These are phyloP conservation scores for Caradrina clavipalpis DNA, from an alignment of 2,888 invertebrate genomes.

Conservation along the genomic window DNA sequence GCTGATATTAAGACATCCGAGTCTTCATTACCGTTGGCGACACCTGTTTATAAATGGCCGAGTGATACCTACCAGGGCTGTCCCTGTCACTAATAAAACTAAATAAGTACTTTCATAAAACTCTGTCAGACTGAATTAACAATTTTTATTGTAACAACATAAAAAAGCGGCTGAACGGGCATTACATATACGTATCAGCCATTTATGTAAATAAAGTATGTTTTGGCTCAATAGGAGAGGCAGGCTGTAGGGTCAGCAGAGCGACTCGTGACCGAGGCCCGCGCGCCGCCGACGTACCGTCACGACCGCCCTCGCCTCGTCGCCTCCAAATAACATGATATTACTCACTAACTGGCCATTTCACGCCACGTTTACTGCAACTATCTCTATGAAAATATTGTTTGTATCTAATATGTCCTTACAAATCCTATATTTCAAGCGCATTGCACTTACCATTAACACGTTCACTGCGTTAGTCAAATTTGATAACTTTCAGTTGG, in stretches of 20 bases:
- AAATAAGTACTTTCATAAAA: constrained; percentile 2
- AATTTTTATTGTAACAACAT: constrained; percentile 23
- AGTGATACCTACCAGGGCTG: constrained; percentile 61
- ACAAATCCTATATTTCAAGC: constrained; percentile 56
- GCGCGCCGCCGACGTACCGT: constrained; percentile 77
- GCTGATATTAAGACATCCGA: constrained; percentile 80
- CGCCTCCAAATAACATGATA: constrained; percentile 88
- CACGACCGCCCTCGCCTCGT: constrained; percentile 86
- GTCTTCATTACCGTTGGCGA: constrained; percentile 72
- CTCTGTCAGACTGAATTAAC: constrained; percentile 1
- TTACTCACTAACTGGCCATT: constrained; percentile 90
- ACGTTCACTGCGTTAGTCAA: too few relatives aligned
- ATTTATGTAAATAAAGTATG: constrained; percentile 64
- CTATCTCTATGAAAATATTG: constrained; percentile 72
- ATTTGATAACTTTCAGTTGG: too few relatives aligned
- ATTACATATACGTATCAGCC: constrained; percentile 51
- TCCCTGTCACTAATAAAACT: constrained; percentile 52
- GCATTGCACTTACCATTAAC: constrained; percentile 55
- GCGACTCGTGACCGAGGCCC: constrained; percentile 86
- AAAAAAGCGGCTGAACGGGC: constrained; percentile 22
- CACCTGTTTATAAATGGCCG: constrained; percentile 70
- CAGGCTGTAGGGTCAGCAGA: constrained; percentile 84
- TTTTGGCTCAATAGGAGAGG: constrained; percentile 67
- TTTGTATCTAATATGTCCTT: constrained; percentile 64
- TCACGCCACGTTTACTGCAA: constrained; percentile 84